A percentile compares a stretch with the other conserved stretches of the same genome.
These are phyloP conservation scores for Orbicella faveolata DNA, from an alignment of 64 coral and sea anemone genomes.

Conservation along the genomic window DNA sequence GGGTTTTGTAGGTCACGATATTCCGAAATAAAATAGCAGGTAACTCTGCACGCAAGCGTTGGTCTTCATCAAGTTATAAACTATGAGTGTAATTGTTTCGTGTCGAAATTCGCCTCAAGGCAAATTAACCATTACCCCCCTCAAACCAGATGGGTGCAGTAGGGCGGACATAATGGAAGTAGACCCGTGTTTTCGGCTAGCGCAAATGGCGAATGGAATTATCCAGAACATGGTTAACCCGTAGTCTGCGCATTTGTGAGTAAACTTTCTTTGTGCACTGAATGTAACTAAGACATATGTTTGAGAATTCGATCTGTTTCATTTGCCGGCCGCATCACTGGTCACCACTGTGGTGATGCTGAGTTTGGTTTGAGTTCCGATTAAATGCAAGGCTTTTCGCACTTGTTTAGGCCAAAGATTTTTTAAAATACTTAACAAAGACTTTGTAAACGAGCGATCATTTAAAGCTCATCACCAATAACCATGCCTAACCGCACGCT, in stretches of 20 bases:
- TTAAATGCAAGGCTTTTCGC: neutral
- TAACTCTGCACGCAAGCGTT: neutral
- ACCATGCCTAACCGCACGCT: neutral
- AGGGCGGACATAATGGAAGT: neutral
- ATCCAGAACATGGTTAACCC: neutral
- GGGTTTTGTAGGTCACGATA: conserved; percentile 23
- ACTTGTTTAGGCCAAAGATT: neutral
- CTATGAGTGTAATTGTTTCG: neutral
- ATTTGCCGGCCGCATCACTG: no score
- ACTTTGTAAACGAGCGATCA: conserved; percentile 28
- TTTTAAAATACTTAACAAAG: conserved; percentile 36
- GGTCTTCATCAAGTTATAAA: conserved; percentile 10
- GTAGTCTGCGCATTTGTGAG: neutral
- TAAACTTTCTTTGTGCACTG: neutral
- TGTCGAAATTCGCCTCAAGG: conserved; percentile 10
- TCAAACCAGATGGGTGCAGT: neutral
- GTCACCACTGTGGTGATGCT: neutral
- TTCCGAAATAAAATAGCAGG: neutral
- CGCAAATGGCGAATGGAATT: neutral
- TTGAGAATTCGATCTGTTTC: no score
- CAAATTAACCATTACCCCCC: neutral
- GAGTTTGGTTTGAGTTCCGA: neutral
- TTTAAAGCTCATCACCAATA: conserved; percentile 42
- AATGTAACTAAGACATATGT: no score
- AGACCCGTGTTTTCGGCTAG: neutral